Conservation (phyloP, 2,888 invertebrate species). For the Melitaea athalia region DNA sequence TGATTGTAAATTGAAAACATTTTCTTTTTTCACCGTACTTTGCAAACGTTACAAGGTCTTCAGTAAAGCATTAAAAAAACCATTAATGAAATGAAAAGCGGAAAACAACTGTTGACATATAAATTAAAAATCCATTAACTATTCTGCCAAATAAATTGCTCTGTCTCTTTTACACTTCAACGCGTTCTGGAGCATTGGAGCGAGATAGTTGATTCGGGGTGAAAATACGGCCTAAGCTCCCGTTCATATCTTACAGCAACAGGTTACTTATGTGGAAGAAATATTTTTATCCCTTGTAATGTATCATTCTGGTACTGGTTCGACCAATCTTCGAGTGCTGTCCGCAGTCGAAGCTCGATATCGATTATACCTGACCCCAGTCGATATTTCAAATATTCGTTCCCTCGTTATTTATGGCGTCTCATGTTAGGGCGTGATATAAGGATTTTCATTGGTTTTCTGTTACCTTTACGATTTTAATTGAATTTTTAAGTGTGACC, state of each 20-base stretch:
- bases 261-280: slow-evolving; percentile 68
- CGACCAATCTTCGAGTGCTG: slow-evolving; percentile 56
- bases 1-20: neutral
- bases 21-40: neutral
- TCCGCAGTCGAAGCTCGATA: slow-evolving; percentile 44
- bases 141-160: slow-evolving; percentile 5
- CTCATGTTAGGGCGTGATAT: slow-evolving; percentile 58
- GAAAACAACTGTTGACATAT: slow-evolving; percentile 23
- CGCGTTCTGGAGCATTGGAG: slow-evolving; percentile 19
- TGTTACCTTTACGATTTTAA: slow-evolving; percentile 56
- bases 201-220: slow-evolving; percentile 33
- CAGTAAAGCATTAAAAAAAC: slow-evolving; percentile 2
- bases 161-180: slow-evolving; percentile 21
- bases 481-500: slow-evolving; percentile 61
- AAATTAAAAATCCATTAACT: slow-evolving; percentile 24
- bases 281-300: slow-evolving; percentile 75
- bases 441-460: slow-evolving; percentile 60
- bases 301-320: slow-evolving; percentile 62
- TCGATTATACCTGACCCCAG: slow-evolving; percentile 46
- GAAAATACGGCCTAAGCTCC: slow-evolving; percentile 43
- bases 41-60: slow-evolving; percentile 1
- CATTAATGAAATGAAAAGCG: slow-evolving; percentile 13
- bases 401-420: slow-evolving; percentile 59
- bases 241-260: slow-evolving; percentile 66
- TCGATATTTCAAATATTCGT: slow-evolving; percentile 56